Base-by-base conservation (phyloP, 1,140 invertebrate species). In the Drosophila funebris region DNA sequence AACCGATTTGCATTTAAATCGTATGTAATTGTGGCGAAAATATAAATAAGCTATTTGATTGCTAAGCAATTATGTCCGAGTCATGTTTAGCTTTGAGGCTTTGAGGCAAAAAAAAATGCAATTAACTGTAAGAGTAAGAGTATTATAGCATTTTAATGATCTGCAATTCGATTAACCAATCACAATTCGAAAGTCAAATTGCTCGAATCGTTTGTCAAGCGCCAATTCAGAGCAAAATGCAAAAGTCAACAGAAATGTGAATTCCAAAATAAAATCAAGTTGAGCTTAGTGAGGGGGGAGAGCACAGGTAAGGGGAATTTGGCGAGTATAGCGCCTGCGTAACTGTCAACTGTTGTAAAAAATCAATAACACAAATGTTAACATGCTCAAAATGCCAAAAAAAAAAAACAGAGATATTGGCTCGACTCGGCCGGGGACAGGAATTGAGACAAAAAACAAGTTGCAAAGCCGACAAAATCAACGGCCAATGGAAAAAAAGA, bases 281-380 rank as follows among this genome's bases (percentile, higher is more conserved):
- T 1, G 7, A 20, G 14, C 16, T 3, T 5, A 14, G 11, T 48
- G 41, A 20, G 62, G 20, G 43, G 43, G 4, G 41, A 18, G 41
- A 18, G 41, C 1, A 3, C 1, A 1, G 2, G 11, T 9, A 9
- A 20, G 16, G 18, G 24, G n/a, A 3, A 31, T 13, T 52, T 33
- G 54, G 20, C 50, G 29, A 22, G 52, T 31, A 36, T 56, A 36
- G 77, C 41, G 73, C 41, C 77, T 81, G 82, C 81, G 82, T 81
- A 85, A 85, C 82, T 87, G 82, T 85, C 78, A 87, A 72, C 68
- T 76, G 78, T 69, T 75, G 82, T 85, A 82, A 78, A 75, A 87
- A 87, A 85, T 81, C 81, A 85, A 81, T 85, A 87, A 85, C 82
- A 85, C 81, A 85, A 87, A 84, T 85, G 81, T 85, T 87, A 81